A percentile compares a stretch with the other conserved stretches of the same genome.
Evolutionary conservation across 2,797 vertebrate genomes (phyloP).

Genomic region (Eulemur rubriventer): DNA sequence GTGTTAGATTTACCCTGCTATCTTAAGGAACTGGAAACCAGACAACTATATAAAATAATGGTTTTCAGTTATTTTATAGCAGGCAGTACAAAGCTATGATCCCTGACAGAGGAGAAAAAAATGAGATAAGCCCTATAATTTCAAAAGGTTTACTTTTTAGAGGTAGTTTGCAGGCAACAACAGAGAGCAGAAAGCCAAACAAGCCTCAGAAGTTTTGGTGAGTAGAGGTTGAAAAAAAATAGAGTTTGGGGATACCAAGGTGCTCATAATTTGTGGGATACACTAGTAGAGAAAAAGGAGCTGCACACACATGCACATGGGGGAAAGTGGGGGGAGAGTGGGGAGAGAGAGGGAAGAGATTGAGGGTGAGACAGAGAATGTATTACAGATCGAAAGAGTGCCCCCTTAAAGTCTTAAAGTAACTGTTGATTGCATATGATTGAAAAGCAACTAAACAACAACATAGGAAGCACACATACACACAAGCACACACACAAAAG

Average conservation of each 20-base stretch:
- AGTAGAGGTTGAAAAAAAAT: neutral
- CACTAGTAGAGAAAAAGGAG: neutral
- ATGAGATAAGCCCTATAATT: neutral
- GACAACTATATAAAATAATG: neutral
- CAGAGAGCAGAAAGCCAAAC: neutral
- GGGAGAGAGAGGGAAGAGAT: neutral
- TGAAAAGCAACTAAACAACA: neutral
- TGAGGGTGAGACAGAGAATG: neutral
- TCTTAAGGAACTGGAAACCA: neutral
- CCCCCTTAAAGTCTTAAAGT: neutral
- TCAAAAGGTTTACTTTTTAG: neutral
- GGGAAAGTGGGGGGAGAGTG: neutral
- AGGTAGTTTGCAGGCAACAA: neutral
- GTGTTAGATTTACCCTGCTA: neutral
- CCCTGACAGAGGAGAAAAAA: neutral
- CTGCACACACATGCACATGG: neutral
- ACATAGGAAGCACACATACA: neutral
- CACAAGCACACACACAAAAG: neutral
- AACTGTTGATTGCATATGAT: neutral
- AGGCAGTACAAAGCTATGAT: neutral
- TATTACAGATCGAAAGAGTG: neutral
- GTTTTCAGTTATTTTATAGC: neutral
- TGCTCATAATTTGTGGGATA: neutral
- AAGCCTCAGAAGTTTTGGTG: neutral
- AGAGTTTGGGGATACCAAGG: neutral